Conservation (phyloP, 2,888 invertebrate species). For the Meghimatium bilineatum region DNA sequence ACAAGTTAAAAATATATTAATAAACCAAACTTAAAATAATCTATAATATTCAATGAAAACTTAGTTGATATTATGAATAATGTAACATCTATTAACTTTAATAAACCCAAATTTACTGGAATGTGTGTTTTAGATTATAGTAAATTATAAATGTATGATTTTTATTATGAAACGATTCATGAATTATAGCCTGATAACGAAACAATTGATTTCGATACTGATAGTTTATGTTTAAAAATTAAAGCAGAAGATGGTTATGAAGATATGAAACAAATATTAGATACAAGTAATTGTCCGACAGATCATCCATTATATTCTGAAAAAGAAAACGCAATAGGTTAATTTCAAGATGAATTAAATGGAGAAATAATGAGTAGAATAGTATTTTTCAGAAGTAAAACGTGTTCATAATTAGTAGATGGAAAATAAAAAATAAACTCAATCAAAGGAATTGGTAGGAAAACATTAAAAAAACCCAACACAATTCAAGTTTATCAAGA, state of each 20-base stretch:
- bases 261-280: constrained; percentile 45
- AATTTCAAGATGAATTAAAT: constrained; percentile 42
- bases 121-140: constrained; percentile 49
- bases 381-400: constrained; percentile 11
- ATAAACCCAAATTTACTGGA: constrained; percentile 51
- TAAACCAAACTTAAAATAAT: constrained; percentile 28
- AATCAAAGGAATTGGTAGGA: constrained; percentile 29
- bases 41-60: constrained; percentile 51
- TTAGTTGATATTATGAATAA: constrained; percentile 44
- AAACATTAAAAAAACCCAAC: not conserved
- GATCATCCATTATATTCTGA: constrained; percentile 43
- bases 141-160: constrained; percentile 50
- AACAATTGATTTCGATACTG: constrained; percentile 21
- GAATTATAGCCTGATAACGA: constrained; percentile 15
- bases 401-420: not conserved
- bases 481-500: constrained; percentile 29
- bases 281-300: constrained; percentile 48
- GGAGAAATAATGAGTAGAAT: constrained; percentile 27
- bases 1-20: not conserved
- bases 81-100: constrained; percentile 38
- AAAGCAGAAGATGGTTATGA: constrained; percentile 46
- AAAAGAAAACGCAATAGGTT: constrained; percentile 42
- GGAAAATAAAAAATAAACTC: constrained; percentile 11
- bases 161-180: constrained; percentile 49
- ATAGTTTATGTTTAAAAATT: constrained; percentile 31